Percentiles rank a stretch among this genome's conserved stretches.
Evolutionary conservation across 2,888 invertebrate species (phyloP).

Genomic region (Galerucella nymphaeae): DNA sequence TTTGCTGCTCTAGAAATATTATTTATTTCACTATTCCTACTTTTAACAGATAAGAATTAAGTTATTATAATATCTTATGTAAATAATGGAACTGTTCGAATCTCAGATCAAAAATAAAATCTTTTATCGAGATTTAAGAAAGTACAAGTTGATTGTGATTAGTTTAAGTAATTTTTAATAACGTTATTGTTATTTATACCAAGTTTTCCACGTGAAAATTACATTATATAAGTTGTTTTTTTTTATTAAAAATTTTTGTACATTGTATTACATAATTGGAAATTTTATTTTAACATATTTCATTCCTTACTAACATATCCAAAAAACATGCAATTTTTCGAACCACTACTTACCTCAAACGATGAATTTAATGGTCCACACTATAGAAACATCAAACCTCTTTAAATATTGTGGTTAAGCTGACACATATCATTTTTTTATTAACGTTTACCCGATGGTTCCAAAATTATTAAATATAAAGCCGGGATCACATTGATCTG

Average conservation of each 20-base stretch:
- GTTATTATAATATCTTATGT: too few species aligned
- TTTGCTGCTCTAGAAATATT: too few species aligned
- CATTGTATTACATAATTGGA: not conserved
- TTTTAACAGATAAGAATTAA: too few species aligned
- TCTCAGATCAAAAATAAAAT: not conserved
- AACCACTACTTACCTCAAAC: not conserved
- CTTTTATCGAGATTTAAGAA: not conserved
- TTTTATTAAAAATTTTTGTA: conserved; percentile 19
- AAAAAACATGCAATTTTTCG: too few species aligned
- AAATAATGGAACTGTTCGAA: not conserved
- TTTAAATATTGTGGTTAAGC: not conserved
- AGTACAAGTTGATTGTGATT: not conserved
- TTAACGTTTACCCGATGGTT: not conserved
- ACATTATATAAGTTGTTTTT: conserved; percentile 15
- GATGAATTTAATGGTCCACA: not conserved
- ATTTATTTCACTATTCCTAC: too few species aligned
- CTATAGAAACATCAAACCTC: not conserved
- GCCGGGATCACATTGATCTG: too few species aligned
- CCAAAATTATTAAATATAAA: too few species aligned
- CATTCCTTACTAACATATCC: conserved; percentile 16
- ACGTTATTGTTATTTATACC: conserved; percentile 18
- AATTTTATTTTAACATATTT: conserved; percentile 17
- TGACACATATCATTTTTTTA: not conserved
- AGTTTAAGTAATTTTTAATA: too few species aligned
- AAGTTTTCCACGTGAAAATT: conserved; percentile 2